Base-by-base conservation (phyloP, 2,888 invertebrate genomes). In the Abrostola tripartita region DNA sequence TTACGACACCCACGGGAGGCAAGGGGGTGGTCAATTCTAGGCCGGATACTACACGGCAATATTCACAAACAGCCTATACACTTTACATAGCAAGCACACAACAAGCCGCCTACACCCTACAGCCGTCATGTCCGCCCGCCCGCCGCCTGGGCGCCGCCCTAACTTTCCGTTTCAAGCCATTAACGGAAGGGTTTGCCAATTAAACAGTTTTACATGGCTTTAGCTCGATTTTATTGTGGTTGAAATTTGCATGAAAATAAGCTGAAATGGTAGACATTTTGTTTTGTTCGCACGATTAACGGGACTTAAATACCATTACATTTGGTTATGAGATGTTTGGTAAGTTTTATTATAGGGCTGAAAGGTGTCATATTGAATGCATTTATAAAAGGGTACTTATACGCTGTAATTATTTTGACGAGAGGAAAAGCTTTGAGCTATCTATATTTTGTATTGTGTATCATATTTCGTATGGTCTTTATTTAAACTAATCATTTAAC, bases 241-340 rank as follows among this genome's bases (percentile, higher is more conserved):
- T 47, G 60, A 61, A 70, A 88, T 88, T 88, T 87, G 85, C 88
- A 88, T 88, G 79, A 85, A 78, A 88, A 85, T 82, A 71, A 69
- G 74, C 76, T 71, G 59, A 53, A 74, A 65, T 68, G 61, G 62
- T 60, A 52, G 9, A 35, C 44, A 49, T n/a, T 8, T 59, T 44
- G 42, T 42, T 53, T 56, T 66, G 58, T 72, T 56, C 42, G n/a
- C 58, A 50, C 76, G 51, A 71, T 65, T 71, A 56, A 66, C 24
- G 0, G 12, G 10, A n/a, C 11, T 47, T 47, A 47, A 14, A 9
- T 5, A 24, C 8, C 8, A 24, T 47, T 47, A 44, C 8, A 24
- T 11, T 12, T 11, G 1, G 1, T 58, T 9, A 42, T 54, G 9
- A 44, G 42, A 14, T 38, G 5, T 52, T 40, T 6, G 5, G 6